phyloP scores from a whole-genome alignment of 2,888 invertebrate species.

The Scaptomyza tumidula region DNA sequence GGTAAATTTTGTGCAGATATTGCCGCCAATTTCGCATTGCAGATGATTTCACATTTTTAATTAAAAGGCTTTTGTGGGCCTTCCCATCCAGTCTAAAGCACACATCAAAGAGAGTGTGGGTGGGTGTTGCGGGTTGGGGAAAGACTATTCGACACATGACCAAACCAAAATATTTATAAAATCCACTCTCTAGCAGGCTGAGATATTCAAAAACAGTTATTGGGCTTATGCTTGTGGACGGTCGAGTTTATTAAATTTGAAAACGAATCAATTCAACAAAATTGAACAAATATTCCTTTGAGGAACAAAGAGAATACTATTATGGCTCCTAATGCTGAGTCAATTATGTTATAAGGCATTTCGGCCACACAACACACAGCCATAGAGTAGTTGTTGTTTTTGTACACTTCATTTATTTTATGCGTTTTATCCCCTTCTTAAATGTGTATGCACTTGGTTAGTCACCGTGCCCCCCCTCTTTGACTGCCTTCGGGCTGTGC shows the following conservation, averaged over 20 bases:
- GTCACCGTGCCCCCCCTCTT: constrained; percentile 46
- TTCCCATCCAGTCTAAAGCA: constrained; percentile 17
- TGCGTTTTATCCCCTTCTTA: constrained; percentile 68
- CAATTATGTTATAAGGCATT: constrained; percentile 60
- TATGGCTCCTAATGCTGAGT: constrained; percentile 46
- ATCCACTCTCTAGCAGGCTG: constrained; percentile 2
- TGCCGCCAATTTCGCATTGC: constrained; percentile 25
- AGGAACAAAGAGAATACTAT: constrained; percentile 7
- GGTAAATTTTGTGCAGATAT: constrained; percentile 34
- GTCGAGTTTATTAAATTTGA: constrained; percentile 23
- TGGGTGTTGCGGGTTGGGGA: background rate
- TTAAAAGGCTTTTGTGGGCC: constrained; percentile 58
- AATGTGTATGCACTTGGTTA: constrained; percentile 76
- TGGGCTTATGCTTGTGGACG: background rate
- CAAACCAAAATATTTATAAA: constrained; percentile 5
- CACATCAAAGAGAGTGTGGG: background rate
- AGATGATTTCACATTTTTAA: constrained; percentile 61
- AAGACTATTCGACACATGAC: background rate
- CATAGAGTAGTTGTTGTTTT: constrained; percentile 28
- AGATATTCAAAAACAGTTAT: background rate
- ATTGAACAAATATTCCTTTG: constrained; percentile 16
- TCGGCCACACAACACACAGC: constrained; percentile 11
- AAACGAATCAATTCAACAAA: constrained; percentile 39
- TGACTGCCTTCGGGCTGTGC: constrained; percentile 46
- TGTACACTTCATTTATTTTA: constrained; percentile 77